Conservation (phyloP, 2,113 vertebrate species). For the Chrysemys picta region DNA sequence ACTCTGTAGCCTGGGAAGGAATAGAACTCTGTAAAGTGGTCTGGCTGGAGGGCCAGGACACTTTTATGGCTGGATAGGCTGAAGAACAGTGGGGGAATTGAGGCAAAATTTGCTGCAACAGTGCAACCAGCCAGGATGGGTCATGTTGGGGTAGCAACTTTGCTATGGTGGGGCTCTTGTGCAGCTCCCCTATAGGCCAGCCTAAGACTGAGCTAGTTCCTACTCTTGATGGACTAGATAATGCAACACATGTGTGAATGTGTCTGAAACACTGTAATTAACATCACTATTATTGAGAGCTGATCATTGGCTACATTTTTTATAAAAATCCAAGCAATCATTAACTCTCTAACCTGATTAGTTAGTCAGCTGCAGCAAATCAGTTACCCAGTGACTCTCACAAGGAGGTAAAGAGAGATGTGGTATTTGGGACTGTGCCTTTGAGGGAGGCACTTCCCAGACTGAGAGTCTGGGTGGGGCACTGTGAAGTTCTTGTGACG, state of each 20-base stretch:
- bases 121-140: background rate
- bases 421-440: background rate
- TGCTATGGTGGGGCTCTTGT: background rate
- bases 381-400: background rate
- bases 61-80: background rate
- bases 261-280: background rate
- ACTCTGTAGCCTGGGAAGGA: background rate
- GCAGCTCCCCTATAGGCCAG: background rate
- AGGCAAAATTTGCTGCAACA: background rate
- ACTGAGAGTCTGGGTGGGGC: background rate
- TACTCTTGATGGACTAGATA: background rate
- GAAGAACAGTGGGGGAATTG: background rate
- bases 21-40: background rate
- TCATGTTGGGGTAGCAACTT: background rate
- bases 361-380: background rate
- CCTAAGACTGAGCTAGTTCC: background rate
- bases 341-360: background rate
- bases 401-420: background rate
- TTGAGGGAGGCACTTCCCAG: background rate
- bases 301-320: background rate
- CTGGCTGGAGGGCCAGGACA: background rate
- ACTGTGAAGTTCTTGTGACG: background rate
- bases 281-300: background rate
- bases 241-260: background rate
- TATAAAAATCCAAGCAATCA: background rate